A percentile compares a stretch with the other conserved stretches of the same genome.
These are phyloP conservation scores for Scopus umbretta DNA, from an alignment of 2,113 vertebrate species.

Conservation along the genomic window DNA sequence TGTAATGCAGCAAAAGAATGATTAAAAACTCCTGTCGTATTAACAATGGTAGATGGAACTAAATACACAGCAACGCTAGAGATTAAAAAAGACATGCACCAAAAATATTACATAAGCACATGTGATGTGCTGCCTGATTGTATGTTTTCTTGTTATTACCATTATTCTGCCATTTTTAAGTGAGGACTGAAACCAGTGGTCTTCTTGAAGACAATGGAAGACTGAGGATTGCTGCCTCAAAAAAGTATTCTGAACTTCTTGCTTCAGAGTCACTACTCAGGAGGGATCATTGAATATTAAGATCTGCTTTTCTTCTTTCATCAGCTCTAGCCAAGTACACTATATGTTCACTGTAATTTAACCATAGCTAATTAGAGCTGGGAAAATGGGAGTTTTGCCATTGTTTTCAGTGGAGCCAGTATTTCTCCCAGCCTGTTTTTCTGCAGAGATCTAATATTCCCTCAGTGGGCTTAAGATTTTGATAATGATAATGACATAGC, in stretches of 20 bases:
- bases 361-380: constrained; percentile 48
- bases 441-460: constrained; percentile 36
- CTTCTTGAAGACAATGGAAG: not conserved
- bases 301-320: constrained; percentile 1
- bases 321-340: not conserved
- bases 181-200: not conserved
- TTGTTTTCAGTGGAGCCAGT: constrained; percentile 35
- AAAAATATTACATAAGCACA: accelerated
- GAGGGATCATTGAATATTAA: not conserved
- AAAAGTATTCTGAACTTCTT: not conserved
- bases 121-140: not conserved
- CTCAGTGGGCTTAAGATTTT: constrained; percentile 27
- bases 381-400: constrained; percentile 27
- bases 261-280: not conserved
- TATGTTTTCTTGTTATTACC: not conserved
- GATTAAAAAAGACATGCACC: not conserved
- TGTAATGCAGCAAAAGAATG: not conserved
- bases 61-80: not conserved
- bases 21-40: not conserved
- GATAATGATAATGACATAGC: constrained; percentile 56
- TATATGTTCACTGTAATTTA: constrained; percentile 39
- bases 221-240: not conserved
- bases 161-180: not conserved
- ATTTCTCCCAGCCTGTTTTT: constrained; percentile 31
- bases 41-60: not conserved